Conservation (phyloP, 2,888 invertebrate genomes). For the Acanthococcus lagerstroemiae region DNA sequence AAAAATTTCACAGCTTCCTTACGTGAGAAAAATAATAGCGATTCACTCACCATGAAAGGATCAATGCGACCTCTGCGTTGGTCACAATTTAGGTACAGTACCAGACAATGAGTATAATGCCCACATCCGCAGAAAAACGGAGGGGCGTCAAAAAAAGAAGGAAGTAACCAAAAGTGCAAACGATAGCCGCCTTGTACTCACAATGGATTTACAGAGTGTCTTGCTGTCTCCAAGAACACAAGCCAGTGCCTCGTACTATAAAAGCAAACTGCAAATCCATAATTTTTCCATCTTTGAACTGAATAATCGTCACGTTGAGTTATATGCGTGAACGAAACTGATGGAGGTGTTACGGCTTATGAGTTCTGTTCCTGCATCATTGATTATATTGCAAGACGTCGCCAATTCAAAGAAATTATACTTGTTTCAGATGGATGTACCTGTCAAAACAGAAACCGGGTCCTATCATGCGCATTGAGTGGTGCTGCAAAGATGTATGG, state of each 20-base stretch:
- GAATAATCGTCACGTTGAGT: slow-evolving; percentile 47
- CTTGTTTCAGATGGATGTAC: neutral
- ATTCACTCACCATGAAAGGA: neutral
- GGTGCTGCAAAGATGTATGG: neutral
- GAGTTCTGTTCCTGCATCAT: slow-evolving; percentile 34
- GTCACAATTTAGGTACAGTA: neutral
- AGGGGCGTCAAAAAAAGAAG: neutral
- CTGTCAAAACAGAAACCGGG: neutral
- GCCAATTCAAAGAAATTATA: neutral
- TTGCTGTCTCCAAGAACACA: slow-evolving; percentile 34
- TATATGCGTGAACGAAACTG: slow-evolving; percentile 43
- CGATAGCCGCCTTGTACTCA: slow-evolving; percentile 17
- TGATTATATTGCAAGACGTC: slow-evolving; percentile 13
- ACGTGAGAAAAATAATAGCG: neutral
- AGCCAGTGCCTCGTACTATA: slow-evolving; percentile 34
- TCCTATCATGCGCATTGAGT: neutral
- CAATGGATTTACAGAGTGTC: slow-evolving; percentile 35
- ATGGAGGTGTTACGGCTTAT: slow-evolving; percentile 34
- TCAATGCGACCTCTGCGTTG: neutral
- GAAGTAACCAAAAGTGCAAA: neutral
- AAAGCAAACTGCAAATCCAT: slow-evolving; percentile 34
- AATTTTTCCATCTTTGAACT: slow-evolving; percentile 40
- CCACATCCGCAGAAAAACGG: neutral
- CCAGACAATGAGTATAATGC: neutral
- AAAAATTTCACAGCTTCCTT: neutral